Evolutionary conservation across 2,797 vertebrate genomes (phyloP).

Genomic region (Semotilus atromaculatus): DNA sequence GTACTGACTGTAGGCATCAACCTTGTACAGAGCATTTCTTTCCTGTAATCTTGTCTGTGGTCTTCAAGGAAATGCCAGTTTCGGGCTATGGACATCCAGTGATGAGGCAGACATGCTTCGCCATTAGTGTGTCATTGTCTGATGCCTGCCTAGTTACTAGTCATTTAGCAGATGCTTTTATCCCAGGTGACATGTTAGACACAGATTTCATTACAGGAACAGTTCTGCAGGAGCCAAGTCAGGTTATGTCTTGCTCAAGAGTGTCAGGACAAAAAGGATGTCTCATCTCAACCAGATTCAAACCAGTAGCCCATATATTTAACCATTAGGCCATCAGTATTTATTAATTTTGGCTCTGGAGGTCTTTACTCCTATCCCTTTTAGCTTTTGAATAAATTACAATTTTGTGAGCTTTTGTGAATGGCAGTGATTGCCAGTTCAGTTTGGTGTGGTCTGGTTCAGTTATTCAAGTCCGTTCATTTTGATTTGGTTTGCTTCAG

Average conservation of each 20-base stretch:
- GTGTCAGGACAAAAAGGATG: constrained; percentile 11
- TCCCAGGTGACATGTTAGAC: constrained; percentile 15
- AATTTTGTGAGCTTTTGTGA: neutral
- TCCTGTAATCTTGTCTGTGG: constrained; percentile 1
- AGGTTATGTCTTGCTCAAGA: constrained; percentile 1
- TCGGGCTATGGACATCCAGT: neutral
- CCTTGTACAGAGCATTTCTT: constrained; percentile 7
- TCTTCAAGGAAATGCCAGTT: constrained; percentile 20
- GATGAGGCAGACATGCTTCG: constrained; percentile 3
- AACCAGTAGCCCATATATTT: neutral
- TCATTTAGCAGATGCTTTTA: constrained; percentile 40
- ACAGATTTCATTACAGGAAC: constrained; percentile 27
- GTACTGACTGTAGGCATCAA: constrained; percentile 16
- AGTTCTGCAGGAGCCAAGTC: neutral
- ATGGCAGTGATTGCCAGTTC: neutral
- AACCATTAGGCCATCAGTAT: neutral
- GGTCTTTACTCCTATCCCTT: neutral
- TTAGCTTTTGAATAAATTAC: neutral
- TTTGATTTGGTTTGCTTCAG: neutral
- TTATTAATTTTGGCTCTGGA: neutral
- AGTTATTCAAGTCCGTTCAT: neutral
- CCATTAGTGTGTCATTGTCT: constrained; percentile 39
- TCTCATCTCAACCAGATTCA: neutral
- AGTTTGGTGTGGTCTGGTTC: neutral
- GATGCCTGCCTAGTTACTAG: constrained; percentile 29